Percentiles rank a stretch among this genome's conserved stretches.
Conservation (phyloP, 1,140 invertebrate species). For the Drosophila sulfurigaster region DNA sequence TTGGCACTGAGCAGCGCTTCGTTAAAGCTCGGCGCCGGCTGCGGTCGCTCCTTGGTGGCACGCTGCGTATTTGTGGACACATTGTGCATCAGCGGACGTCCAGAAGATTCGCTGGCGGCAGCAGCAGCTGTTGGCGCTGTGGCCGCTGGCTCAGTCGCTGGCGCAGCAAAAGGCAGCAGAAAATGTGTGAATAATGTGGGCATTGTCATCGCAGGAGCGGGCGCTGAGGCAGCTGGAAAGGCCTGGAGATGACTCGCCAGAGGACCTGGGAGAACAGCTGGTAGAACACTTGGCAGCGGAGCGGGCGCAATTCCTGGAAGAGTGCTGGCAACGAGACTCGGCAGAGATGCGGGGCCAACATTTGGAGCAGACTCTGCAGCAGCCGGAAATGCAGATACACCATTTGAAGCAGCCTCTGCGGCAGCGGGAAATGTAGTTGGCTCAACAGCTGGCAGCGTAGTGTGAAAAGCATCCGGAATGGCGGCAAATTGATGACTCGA, state of each 20-base stretch:
- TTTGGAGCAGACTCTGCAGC: neutral
- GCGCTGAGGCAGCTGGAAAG: neutral
- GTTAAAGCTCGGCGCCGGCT: constrained; percentile 43
- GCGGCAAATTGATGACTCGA: too few relatives aligned
- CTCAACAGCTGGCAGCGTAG: too few relatives aligned
- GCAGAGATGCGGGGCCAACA: neutral
- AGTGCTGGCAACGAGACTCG: neutral
- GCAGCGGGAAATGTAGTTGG: too few relatives aligned
- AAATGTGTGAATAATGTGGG: neutral
- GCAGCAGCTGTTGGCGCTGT: neutral
- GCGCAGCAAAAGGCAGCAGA: neutral
- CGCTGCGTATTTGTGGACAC: constrained; percentile 41
- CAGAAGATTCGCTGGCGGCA: neutral
- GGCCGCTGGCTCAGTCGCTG: neutral
- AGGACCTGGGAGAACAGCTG: neutral
- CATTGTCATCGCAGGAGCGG: neutral
- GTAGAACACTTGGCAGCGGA: neutral
- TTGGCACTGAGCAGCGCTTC: constrained; percentile 62
- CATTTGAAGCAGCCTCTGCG: too few relatives aligned
- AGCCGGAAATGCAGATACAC: too few relatives aligned
- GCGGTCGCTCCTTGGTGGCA: neutral
- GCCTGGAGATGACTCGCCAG: neutral
- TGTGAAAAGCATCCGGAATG: too few relatives aligned
- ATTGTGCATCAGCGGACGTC: constrained; percentile 13
- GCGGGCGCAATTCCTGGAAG: neutral